These are phyloP conservation scores for Etheostoma cragini DNA, from an alignment of 2,113 vertebrate species.

Conservation along the genomic window DNA sequence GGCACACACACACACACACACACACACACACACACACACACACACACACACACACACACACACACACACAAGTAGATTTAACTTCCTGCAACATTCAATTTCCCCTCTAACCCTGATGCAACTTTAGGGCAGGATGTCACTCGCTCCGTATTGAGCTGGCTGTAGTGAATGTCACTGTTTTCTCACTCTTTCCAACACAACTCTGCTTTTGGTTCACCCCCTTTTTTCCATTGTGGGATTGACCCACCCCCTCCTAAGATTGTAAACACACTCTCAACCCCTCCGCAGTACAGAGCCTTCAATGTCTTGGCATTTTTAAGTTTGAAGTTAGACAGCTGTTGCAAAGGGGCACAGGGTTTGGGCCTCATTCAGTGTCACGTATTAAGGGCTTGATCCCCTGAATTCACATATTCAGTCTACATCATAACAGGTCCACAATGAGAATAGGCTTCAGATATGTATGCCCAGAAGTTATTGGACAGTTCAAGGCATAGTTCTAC, in stretches of 20 bases:
- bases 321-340: slow-evolving; percentile 6
- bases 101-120: slow-evolving; percentile 34
- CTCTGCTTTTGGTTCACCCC: slow-evolving; percentile 15
- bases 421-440: neutral
- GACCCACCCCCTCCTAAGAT: slow-evolving; percentile 1
- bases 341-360: neutral
- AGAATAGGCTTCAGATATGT: neutral
- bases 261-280: neutral
- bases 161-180: neutral
- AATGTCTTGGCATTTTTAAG: neutral
- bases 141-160: slow-evolving; percentile 56
- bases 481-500: neutral
- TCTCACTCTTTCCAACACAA: slow-evolving; percentile 10
- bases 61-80: slow-evolving; percentile 20
- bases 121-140: slow-evolving; percentile 37
- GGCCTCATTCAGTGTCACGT: neutral
- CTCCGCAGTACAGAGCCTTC: neutral
- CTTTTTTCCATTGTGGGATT: neutral
- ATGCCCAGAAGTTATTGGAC: neutral
- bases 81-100: slow-evolving; percentile 44
- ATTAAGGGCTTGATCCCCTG: neutral
- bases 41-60: slow-evolving; percentile 8
- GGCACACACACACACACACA: neutral
- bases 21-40: neutral
- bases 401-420: neutral